Conservation (phyloP, 2,888 invertebrate genomes). For the Fragum whitleyi region DNA sequence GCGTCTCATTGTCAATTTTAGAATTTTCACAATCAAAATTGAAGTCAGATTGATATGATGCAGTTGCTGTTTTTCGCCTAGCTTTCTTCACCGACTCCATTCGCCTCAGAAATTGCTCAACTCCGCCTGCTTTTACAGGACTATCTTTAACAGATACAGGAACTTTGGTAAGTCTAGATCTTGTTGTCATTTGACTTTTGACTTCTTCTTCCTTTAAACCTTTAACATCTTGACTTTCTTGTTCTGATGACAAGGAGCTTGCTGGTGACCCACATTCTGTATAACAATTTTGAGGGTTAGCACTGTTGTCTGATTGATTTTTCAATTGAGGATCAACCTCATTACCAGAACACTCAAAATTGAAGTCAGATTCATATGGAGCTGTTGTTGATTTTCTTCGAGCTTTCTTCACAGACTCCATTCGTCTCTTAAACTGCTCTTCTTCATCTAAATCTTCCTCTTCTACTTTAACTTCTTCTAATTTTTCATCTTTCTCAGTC, state of each 20-base stretch:
- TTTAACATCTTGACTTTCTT: no score
- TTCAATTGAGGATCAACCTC: not conserved
- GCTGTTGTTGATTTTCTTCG: constrained; percentile 34
- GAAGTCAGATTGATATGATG: constrained; percentile 56
- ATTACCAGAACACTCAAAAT: constrained; percentile 41
- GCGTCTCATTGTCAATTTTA: not conserved
- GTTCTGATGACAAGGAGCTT: no score
- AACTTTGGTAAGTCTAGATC: no score
- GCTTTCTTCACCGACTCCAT: constrained; percentile 47
- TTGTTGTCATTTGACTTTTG: no score
- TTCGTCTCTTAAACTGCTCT: constrained; percentile 52
- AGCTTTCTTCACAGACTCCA: constrained; percentile 45
- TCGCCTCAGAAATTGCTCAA: constrained; percentile 47
- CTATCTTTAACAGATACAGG: no score
- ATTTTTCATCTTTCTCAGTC: not conserved
- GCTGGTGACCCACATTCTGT: no score
- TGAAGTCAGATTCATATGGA: constrained; percentile 58
- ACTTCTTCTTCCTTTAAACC: not conserved
- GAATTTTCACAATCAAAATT: constrained; percentile 41
- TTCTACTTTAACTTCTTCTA: not conserved
- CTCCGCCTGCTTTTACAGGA: not conserved
- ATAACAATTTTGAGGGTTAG: no score
- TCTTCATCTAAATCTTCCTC: constrained; percentile 4
- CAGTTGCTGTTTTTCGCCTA: constrained; percentile 28
- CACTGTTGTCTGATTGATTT: no score